phyloP scores from a whole-genome alignment of 1,140 invertebrate species.

The Sarcophaga peregrina region DNA sequence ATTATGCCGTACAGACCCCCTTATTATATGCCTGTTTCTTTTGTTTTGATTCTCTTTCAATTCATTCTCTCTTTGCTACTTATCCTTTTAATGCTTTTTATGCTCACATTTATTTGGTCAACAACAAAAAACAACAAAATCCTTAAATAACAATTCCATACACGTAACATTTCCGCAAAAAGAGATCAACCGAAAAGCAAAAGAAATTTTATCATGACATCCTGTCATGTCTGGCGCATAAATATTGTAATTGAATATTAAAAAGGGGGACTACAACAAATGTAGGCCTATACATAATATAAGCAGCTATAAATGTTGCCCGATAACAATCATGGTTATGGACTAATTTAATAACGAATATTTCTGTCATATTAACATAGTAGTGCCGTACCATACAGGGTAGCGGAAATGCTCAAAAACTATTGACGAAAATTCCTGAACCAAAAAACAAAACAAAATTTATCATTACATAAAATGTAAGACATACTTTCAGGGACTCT shows the following conservation, averaged over 20 bases:
- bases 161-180: conserved; percentile 11
- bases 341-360: conserved; percentile 20
- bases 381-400: too few relatives aligned
- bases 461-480: too few relatives aligned
- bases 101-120: neutral
- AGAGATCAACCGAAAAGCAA: neutral
- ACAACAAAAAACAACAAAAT: neutral
- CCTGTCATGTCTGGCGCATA: conserved; percentile 14
- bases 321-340: conserved; percentile 13
- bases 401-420: too few relatives aligned
- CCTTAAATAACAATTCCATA: neutral
- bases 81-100: neutral
- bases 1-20: too few relatives aligned
- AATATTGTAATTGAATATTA: conserved; percentile 14
- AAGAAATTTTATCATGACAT: neutral
- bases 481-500: too few relatives aligned
- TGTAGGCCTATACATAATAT: neutral
- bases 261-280: neutral
- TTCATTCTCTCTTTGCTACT: too few relatives aligned
- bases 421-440: too few relatives aligned
- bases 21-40: too few relatives aligned
- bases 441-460: too few relatives aligned
- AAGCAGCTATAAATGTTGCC: neutral
- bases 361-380: neutral
- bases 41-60: too few relatives aligned